Base-by-base conservation (phyloP, 2,113 vertebrate genomes). In the Alethe castanea region DNA sequence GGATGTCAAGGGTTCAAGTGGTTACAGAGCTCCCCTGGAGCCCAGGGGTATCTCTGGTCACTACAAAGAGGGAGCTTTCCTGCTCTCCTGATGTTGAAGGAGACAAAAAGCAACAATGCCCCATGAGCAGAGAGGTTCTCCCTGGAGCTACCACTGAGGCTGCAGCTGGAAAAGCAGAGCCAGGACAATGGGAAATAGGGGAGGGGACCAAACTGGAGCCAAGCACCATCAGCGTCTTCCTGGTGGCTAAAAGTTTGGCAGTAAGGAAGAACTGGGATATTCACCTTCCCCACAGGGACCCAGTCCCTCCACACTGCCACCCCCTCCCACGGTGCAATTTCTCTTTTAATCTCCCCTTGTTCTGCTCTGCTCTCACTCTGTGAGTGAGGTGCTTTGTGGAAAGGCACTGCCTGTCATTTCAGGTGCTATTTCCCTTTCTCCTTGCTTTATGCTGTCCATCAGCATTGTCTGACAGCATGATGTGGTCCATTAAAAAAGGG, bases 41-140 rank as follows among this genome's bases (percentile, higher is more conserved):
- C 22, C 22, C 8, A 5, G 22, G 42, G 24, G 5, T 44, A 2
- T 13, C 40, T 54, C 29, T 74, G 80, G 25, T 25, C n/a, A 11
- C 59, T 44, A 1, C 15, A 25, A 22, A 65, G 80, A 52, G 29
- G 4, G 20, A 26, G 2, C 31, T 89, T 65, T 56, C 16, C 50
- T 60, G 0, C 14, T 92, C 83, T 31, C 53, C 64, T 69, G 47
- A 35, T 45, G 45, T 38, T 66, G 69, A 40, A 83, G 69, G n/a
- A 69, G 26, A 44, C 19, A 56, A 57, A 81, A 65, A 48, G 40
- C 35, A 44, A 3, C 0, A 0, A 26, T 17, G n/a, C 33, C 60
- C 35, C 0, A 0, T 0, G 4, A 22, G 47, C 57, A 71, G 52
- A 76, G 31, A 31, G n/a, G 2, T 2, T 17, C 19, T 82, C 12